phyloP scores from a whole-genome alignment of 1,140 invertebrate genomes.

The Tigriopus japonicus region DNA sequence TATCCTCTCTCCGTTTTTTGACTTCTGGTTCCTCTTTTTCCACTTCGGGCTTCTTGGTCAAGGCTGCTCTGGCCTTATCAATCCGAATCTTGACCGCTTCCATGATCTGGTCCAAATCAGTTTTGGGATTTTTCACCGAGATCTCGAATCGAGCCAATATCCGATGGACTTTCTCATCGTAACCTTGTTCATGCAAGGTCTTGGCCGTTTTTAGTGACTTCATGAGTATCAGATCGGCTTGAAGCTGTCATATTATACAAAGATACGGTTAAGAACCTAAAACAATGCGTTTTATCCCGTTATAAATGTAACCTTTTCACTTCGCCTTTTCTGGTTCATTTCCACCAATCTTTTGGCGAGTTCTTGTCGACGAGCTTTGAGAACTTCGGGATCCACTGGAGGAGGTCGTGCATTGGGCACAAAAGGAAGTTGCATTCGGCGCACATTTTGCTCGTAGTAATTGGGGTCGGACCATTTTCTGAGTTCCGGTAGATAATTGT shows the following conservation, averaged over 20 bases:
- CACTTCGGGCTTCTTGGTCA: background rate
- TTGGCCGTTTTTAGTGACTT: background rate
- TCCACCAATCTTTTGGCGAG: conserved; percentile 31
- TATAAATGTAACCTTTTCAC: conserved; percentile 39
- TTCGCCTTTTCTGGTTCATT: conserved; percentile 63
- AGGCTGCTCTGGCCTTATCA: conserved; percentile 3
- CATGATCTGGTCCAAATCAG: background rate
- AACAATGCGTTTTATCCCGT: background rate
- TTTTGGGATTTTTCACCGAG: background rate
- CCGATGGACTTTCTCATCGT: background rate
- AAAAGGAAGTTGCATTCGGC: conserved; percentile 18
- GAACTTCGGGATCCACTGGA: conserved; percentile 16
- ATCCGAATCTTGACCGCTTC: background rate
- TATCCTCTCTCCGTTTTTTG: conserved; percentile 14
- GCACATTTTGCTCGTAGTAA: conserved; percentile 36
- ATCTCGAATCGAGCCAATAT: background rate
- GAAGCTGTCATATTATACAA: too few relatives aligned
- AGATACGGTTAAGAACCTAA: too few relatives aligned
- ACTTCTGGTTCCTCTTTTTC: conserved; percentile 10
- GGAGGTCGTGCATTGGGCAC: background rate
- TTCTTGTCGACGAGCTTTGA: conserved; percentile 16
- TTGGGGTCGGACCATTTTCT: conserved; percentile 54
- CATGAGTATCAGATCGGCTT: background rate
- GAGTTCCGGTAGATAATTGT: conserved; percentile 57
- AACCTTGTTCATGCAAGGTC: background rate